These are phyloP conservation scores for Conchocele bisecta DNA, from an alignment of 2,888 invertebrate genomes.

Conservation along the genomic window DNA sequence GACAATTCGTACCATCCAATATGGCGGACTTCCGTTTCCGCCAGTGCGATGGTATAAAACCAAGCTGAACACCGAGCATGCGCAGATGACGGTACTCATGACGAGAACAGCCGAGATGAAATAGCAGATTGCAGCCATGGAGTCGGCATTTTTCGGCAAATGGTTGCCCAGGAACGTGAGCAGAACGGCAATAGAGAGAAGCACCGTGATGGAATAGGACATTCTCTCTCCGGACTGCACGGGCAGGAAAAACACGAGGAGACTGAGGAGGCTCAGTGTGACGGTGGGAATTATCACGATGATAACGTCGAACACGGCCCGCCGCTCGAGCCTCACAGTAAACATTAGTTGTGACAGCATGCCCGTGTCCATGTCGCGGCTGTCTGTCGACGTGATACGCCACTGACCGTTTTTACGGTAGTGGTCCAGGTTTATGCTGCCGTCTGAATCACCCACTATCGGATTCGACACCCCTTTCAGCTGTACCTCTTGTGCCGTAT, in stretches of 20 bases:
- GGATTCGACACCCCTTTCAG: background rate
- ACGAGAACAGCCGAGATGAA: constrained; percentile 11
- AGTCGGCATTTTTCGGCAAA: constrained; percentile 24
- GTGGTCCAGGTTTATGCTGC: background rate
- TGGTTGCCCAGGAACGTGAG: constrained; percentile 13
- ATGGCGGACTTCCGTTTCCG: background rate
- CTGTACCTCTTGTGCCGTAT: constrained; percentile 3
- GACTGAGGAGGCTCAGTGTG: constrained; percentile 15
- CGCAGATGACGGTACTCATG: constrained; percentile 23
- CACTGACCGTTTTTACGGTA: constrained; percentile 10
- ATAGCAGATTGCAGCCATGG: constrained; percentile 22
- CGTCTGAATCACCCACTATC: background rate
- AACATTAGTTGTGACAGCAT: background rate
- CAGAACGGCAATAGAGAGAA: constrained; percentile 24
- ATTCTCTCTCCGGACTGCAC: constrained; percentile 33
- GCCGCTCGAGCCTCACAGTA: constrained; percentile 2
- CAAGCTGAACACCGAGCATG: background rate
- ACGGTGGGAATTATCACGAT: constrained; percentile 29
- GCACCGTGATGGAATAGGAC: constrained; percentile 27
- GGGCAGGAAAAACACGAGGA: constrained; percentile 29
- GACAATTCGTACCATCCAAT: background rate
- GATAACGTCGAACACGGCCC: constrained; percentile 15
- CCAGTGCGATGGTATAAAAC: background rate
- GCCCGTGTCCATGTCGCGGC: background rate
- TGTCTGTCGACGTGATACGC: background rate